These are phyloP conservation scores for Elephas maximus DNA, from an alignment of 2,113 vertebrate genomes.

Conservation along the genomic window DNA sequence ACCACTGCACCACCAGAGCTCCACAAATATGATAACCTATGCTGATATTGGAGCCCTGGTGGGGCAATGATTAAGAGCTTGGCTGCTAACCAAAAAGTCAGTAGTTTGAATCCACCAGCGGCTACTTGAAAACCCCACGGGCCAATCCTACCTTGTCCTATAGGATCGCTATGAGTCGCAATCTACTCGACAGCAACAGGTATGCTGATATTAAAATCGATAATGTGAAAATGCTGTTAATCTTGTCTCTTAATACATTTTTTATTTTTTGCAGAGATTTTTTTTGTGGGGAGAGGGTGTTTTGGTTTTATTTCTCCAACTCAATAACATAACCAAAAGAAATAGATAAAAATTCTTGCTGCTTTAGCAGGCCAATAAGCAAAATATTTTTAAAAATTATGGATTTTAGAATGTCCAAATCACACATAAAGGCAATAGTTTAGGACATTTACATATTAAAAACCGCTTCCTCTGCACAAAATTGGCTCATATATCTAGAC, in stretches of 20 bases:
- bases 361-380: background rate
- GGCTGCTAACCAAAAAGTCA: no score
- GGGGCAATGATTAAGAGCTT: no score
- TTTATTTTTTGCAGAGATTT: background rate
- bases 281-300: background rate
- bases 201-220: background rate
- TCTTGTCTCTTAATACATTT: background rate
- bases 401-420: background rate
- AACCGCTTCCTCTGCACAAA: background rate
- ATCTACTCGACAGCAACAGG: no score
- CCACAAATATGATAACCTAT: background rate
- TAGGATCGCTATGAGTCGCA: no score
- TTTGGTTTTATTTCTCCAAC: background rate
- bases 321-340: background rate
- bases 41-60: background rate
- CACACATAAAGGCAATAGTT: conserved; percentile 1
- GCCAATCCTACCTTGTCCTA: no score
- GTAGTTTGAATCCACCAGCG: no score
- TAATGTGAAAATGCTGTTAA: background rate
- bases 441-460: conserved; percentile 22
- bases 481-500: conserved; percentile 15
- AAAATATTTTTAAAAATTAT: conserved; percentile 42
- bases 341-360: background rate
- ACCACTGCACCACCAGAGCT: no score
- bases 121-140: no score